Conservation (phyloP, 2,797 vertebrate genomes). For the Decapterus maruadsi region DNA sequence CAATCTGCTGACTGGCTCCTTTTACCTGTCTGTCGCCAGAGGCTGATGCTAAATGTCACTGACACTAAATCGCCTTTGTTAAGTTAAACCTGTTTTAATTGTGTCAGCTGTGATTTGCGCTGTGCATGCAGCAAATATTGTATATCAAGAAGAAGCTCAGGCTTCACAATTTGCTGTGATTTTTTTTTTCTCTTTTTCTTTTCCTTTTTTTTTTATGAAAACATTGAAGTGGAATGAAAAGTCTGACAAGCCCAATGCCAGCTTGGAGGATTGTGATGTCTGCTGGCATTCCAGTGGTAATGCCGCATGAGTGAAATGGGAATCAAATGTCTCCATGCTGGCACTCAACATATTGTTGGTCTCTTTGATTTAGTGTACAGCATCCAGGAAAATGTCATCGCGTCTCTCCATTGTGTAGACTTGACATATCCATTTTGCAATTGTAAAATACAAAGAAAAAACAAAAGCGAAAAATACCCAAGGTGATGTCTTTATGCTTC, state of each 20-base stretch:
- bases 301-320: conserved; percentile 75
- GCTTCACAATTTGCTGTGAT: conserved; percentile 62
- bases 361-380: conserved; percentile 81
- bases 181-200: not conserved
- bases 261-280: conserved; percentile 75
- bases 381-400: conserved; percentile 82
- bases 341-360: conserved; percentile 80
- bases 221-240: conserved; percentile 75
- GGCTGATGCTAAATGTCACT: conserved; percentile 97
- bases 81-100: conserved; percentile 82
- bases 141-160: conserved; percentile 60
- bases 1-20: conserved; percentile 95
- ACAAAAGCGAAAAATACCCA: conserved; percentile 59
- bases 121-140: conserved; percentile 54
- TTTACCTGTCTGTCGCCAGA: conserved; percentile 94
- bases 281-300: conserved; percentile 79
- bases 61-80: conserved; percentile 87
- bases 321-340: conserved; percentile 82
- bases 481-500: conserved; percentile 74
- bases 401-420: conserved; percentile 70
- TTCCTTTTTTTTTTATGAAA: conserved; percentile 48
- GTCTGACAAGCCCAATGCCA: conserved; percentile 73
- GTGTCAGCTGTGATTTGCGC: conserved; percentile 79
- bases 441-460: conserved; percentile 74
- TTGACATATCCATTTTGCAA: conserved; percentile 82